These are phyloP conservation scores for Nothocercus julius DNA, from an alignment of 2,113 vertebrate genomes.

Conservation along the genomic window DNA sequence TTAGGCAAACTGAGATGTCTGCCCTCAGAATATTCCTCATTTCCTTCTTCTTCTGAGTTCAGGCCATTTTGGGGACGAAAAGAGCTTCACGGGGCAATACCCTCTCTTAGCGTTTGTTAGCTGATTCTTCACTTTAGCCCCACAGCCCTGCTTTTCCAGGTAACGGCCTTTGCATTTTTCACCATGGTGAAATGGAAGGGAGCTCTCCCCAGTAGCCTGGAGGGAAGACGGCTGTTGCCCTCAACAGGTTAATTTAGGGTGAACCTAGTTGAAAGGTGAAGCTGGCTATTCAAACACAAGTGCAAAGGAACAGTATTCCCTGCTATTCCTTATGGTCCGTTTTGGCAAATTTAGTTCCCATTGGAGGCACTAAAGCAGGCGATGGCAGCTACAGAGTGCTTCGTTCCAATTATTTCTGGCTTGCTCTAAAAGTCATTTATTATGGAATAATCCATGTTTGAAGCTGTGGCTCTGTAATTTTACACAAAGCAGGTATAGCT, in stretches of 20 bases:
- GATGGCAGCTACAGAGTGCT: background rate
- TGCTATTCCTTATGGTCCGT: background rate
- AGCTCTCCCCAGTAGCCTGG: background rate
- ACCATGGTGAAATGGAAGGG: background rate
- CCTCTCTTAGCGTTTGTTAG: background rate
- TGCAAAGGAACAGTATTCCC: background rate
- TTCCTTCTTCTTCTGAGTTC: background rate
- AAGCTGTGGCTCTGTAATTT: conserved; percentile 12
- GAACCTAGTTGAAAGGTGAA: background rate
- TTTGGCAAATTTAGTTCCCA: conserved; percentile 19
- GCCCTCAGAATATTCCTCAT: background rate
- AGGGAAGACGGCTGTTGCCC: background rate
- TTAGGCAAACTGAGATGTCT: background rate
- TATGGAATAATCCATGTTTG: background rate
- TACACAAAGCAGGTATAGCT: background rate
- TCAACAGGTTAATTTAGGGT: conserved; percentile 2
- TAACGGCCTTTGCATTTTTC: background rate
- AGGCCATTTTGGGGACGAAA: background rate
- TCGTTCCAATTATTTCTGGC: conserved; percentile 28
- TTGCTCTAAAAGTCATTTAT: conserved; percentile 10
- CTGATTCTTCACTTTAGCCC: background rate
- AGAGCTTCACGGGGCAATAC: background rate
- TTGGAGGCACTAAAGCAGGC: background rate
- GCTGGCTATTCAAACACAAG: background rate
- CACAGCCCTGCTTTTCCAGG: background rate